These are phyloP conservation scores for Sepioteuthis lessoniana DNA, from an alignment of 2,888 invertebrate species.

Conservation along the genomic window DNA sequence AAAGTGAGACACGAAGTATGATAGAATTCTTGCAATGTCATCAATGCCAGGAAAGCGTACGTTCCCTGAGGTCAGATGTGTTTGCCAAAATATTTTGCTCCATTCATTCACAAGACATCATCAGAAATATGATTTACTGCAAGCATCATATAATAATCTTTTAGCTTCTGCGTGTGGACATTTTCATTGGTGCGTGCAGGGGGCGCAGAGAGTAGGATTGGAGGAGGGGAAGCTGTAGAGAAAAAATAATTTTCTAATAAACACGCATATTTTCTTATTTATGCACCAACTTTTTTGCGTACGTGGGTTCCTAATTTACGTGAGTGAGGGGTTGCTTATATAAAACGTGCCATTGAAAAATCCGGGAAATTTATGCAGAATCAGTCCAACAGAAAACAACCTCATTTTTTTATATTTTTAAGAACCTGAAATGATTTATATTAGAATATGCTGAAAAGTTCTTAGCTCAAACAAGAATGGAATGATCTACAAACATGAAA, in stretches of 20 bases:
- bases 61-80: neutral
- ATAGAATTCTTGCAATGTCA: neutral
- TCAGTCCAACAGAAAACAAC: neutral
- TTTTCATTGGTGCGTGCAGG: neutral
- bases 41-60: neutral
- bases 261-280: neutral
- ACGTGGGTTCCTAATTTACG: neutral
- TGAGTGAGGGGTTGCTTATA: neutral
- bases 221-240: neutral
- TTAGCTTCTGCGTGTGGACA: neutral
- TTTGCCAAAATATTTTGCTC: slow-evolving; percentile 6
- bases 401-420: neutral
- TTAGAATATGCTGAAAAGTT: no score
- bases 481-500: no score
- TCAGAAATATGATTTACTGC: slow-evolving; percentile 33
- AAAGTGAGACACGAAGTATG: neutral
- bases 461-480: no score
- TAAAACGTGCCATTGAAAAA: neutral
- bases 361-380: neutral
- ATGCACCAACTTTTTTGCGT: neutral
- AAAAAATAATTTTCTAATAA: neutral
- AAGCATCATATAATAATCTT: neutral
- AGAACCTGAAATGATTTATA: no score
- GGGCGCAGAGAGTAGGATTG: neutral
- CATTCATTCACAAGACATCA: neutral